Conservation (phyloP, 1,140 invertebrate genomes). For the Drosophila arizonae region DNA sequence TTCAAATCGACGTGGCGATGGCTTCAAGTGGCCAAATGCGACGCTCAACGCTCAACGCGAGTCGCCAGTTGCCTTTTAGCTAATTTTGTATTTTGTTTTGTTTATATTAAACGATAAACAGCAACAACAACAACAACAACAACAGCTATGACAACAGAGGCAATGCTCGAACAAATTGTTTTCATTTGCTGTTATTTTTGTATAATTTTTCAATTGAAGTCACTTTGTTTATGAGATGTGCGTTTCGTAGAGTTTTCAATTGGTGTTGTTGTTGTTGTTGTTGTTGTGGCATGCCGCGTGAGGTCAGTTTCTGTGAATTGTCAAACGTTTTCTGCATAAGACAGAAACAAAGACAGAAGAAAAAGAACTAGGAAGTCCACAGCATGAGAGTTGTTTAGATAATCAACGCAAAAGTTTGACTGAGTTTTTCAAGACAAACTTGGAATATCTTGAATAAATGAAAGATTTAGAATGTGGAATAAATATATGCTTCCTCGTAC, state of each 20-base stretch:
- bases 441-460: conserved; percentile 15
- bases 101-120: conserved; percentile 45
- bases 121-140: conserved; percentile 35
- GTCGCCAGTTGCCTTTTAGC: conserved; percentile 23
- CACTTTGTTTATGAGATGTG: conserved; percentile 59
- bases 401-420: conserved; percentile 30
- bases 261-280: conserved; percentile 6
- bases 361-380: conserved; percentile 40
- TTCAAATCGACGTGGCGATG: conserved; percentile 39
- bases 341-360: conserved; percentile 1
- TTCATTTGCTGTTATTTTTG: conserved; percentile 54
- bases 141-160: neutral
- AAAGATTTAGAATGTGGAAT: neutral
- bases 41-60: neutral
- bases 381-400: conserved; percentile 23
- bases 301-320: conserved; percentile 60
- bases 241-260: conserved; percentile 5
- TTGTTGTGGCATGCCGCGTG: conserved; percentile 35
- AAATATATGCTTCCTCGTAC: neutral
- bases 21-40: conserved; percentile 43
- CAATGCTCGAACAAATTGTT: conserved; percentile 28
- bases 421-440: conserved; percentile 32
- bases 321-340: conserved; percentile 28
- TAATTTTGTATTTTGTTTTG: conserved; percentile 46
- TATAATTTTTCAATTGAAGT: conserved; percentile 66